Evolutionary conservation across 2,888 invertebrate genomes (phyloP), one percentile per base, ranked within the genome.

Genomic region (Nipponacmea schrenckii): DNA sequence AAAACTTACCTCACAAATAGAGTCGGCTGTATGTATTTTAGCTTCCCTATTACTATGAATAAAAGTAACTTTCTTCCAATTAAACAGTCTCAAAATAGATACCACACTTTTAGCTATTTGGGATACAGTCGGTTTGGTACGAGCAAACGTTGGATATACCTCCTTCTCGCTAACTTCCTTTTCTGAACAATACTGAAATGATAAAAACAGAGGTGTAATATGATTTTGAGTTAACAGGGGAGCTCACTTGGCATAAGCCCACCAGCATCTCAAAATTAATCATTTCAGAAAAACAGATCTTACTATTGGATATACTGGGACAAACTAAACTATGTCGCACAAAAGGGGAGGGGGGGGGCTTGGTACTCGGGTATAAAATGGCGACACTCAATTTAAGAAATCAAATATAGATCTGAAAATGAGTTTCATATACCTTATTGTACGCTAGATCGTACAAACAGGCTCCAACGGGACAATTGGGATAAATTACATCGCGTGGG

Each of bases 21-120:
- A 94, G 64, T 92, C 91, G 0, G 95, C 95, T 39, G 95, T 84
- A 72, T 85, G 76, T 39, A 77, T 77, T 20, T 79, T 79, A 27
- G 79, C 77, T 8, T 72, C 71, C 17, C 78, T 76, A 78, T 92
- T 82, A 93, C 93, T 77, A 89, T 95, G 95, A 75, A 96, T 91
- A 82, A 96, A 93, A 3, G 95, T 93, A 74, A 96, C 93, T 93
- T 95, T 89, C 80, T 93, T 95, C 96, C 97, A 97, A 88, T 95
- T 94, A 90, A 95, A 96, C 73, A 93, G 93, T 79, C 93, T 91
- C 75, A 97, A 91, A 65, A 96, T 93, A 7, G 96, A 94, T 71
- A 95, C 94, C 8, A 97, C 95, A 1, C 96, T 96, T 88, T 95
- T 95, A 8, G 96, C 96, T 79, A 97, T 96, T 90, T 96, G 96